Evolutionary conservation across 2,888 invertebrate species (phyloP).

Genomic region (Thelaira solivaga): DNA sequence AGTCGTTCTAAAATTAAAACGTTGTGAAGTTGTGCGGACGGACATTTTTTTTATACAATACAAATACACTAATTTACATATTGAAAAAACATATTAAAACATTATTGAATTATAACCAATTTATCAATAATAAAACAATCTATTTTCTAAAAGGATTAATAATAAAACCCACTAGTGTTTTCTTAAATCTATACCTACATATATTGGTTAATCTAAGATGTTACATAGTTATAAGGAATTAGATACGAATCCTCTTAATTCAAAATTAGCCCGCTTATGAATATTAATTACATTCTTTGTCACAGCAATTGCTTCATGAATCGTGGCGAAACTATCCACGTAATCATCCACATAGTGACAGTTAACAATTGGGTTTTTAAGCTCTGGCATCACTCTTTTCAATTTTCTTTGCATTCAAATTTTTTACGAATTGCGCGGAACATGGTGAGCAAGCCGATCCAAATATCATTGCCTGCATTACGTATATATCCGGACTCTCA

Average conservation of each 20-base stretch:
- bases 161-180: no score
- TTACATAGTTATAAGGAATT: no score
- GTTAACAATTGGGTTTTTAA: neutral
- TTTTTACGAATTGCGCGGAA: neutral
- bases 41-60: no score
- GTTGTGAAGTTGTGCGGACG: no score
- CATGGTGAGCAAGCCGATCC: constrained; percentile 3
- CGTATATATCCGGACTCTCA: neutral
- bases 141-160: no score
- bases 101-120: no score
- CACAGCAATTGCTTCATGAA: neutral
- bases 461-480: constrained; percentile 54
- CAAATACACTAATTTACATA: no score
- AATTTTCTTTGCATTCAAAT: neutral
- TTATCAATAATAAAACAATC: no score
- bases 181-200: no score
- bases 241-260: neutral
- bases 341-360: neutral
- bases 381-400: neutral
- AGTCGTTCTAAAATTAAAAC: no score
- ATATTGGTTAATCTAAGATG: no score
- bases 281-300: constrained; percentile 1
- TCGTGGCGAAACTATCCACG: neutral
- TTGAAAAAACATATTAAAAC: no score
- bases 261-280: neutral